Evolutionary conservation across 2,888 invertebrate species (phyloP).

Genomic region (Synergus itoensis): DNA sequence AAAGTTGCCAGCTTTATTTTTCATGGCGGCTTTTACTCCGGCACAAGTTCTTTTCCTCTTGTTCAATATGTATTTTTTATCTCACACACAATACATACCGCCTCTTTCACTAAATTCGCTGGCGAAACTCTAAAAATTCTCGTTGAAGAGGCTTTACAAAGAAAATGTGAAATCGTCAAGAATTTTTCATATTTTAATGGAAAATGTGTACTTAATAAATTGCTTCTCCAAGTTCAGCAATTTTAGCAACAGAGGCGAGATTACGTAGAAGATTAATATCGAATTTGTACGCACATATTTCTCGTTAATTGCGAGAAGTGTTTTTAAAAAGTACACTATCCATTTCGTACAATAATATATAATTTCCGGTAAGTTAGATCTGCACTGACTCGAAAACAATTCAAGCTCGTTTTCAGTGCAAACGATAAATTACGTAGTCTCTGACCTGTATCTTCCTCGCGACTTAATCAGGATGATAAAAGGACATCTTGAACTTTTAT

Average conservation of each 20-base stretch:
- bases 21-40: background rate
- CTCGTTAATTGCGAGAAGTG: slow-evolving; percentile 7
- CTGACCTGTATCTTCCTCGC: slow-evolving; percentile 10
- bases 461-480: slow-evolving; percentile 23
- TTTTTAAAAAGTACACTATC: background rate
- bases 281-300: background rate
- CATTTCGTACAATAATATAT: background rate
- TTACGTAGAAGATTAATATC: background rate
- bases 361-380: slow-evolving; percentile 4
- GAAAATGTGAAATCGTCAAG: too few relatives aligned
- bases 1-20: background rate
- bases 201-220: too few relatives aligned
- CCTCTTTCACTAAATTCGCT: background rate
- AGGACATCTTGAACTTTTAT: slow-evolving; percentile 13
- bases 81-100: background rate
- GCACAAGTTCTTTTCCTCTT: background rate
- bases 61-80: slow-evolving; percentile 1
- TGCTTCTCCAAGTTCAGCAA: background rate
- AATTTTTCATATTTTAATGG: too few relatives aligned
- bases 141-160: background rate
- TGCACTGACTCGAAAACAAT: slow-evolving; percentile 10
- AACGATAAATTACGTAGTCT: background rate
- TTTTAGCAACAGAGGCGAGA: background rate
- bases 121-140: background rate
- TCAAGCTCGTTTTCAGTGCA: background rate